A percentile compares a stretch with the other conserved stretches of the same genome.
Conservation (phyloP, 2,113 vertebrate genomes). For the Phoenicopterus ruber region DNA sequence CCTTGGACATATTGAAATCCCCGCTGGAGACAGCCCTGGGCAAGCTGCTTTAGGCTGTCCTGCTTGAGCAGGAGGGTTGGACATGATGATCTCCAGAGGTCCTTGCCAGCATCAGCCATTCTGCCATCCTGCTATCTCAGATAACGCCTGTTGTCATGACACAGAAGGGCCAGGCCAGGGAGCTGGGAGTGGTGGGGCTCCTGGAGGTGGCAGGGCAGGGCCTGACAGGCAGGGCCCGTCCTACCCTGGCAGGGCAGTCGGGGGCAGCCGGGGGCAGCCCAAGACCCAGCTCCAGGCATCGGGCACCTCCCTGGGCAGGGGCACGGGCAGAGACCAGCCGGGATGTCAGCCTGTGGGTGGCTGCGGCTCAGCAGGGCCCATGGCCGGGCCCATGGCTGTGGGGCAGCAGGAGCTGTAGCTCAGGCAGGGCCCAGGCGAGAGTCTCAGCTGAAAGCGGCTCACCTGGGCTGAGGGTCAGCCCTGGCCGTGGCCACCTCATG, state of each 20-base stretch:
- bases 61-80: neutral
- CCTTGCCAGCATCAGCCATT: neutral
- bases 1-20: neutral
- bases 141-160: accelerated
- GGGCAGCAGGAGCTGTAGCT: neutral
- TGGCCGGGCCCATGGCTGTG: neutral
- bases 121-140: neutral
- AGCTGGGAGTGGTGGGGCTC: accelerated
- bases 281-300: neutral
- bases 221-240: accelerated
- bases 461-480: neutral
- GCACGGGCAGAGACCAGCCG: neutral
- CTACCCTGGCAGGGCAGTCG: neutral
- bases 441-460: neutral
- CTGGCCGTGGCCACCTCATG: neutral
- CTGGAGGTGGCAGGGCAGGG: neutral
- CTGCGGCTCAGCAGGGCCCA: neutral
- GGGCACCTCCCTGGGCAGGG: neutral
- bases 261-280: neutral
- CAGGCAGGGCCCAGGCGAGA: neutral
- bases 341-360: neutral
- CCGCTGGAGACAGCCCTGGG: too few species aligned
- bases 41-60: neutral
- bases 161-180: too few species aligned
- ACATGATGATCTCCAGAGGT: neutral